A percentile compares a stretch with the other conserved stretches of the same genome.
These are phyloP conservation scores for Drosophila pseudotakahashii DNA, from an alignment of 2,888 invertebrate species.

Conservation along the genomic window DNA sequence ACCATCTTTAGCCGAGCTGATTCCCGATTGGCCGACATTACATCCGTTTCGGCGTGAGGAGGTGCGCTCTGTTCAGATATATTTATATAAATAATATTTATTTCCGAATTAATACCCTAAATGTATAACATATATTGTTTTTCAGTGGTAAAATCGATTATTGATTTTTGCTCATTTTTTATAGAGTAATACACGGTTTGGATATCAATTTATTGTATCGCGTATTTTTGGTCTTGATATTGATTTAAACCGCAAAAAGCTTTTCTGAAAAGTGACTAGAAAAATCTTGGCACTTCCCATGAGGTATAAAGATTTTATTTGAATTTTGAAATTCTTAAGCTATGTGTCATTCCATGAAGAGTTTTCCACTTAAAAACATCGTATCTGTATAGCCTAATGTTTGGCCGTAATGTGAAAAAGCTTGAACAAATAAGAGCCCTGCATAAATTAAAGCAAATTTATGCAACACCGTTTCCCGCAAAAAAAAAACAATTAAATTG, in stretches of 20 bases:
- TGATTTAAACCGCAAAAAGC: not conserved
- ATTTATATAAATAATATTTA: slow-evolving; percentile 7
- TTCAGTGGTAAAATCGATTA: slow-evolving; percentile 13
- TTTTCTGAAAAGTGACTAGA: not conserved
- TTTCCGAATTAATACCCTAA: slow-evolving; percentile 1
- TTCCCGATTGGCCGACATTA: slow-evolving; percentile 96
- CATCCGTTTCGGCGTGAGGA: slow-evolving; percentile 87
- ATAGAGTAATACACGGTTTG: not conserved
- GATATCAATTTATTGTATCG: slow-evolving; percentile 9
- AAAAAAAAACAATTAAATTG: not conserved
- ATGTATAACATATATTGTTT: slow-evolving; percentile 4
- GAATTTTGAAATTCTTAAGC: slow-evolving; percentile 10
- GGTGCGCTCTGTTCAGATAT: slow-evolving; percentile 85
- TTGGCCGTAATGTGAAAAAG: not conserved
- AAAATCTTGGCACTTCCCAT: not conserved
- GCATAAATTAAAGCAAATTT: not conserved
- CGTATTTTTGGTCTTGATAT: not conserved
- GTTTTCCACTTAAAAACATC: slow-evolving; percentile 11
- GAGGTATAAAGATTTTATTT: not conserved
- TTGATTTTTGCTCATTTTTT: slow-evolving; percentile 28
- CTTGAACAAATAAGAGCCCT: not conserved
- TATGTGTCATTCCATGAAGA: slow-evolving; percentile 10
- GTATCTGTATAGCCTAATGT: slow-evolving; percentile 5
- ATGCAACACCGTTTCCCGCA: not conserved
- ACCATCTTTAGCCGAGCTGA: slow-evolving; percentile 96